phyloP scores from a whole-genome alignment of 2,113 vertebrate genomes.

The Desmodus rotundus region DNA sequence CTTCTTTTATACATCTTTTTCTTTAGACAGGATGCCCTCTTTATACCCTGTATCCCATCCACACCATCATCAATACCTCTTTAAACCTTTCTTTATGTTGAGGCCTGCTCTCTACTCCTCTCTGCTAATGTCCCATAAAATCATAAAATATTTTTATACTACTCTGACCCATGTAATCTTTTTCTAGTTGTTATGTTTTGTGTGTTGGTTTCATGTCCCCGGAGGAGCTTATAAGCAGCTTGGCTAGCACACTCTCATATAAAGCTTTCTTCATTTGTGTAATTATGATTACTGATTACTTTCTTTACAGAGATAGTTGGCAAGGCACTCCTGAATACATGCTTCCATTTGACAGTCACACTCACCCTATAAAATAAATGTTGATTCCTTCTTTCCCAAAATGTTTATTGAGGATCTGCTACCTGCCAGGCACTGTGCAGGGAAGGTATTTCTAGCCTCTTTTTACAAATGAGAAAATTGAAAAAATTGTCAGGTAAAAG shows the following conservation, averaged over 20 bases:
- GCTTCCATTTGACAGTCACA: not conserved
- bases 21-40: not conserved
- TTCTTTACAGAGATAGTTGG: not conserved
- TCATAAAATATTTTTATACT: not conserved
- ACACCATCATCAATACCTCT: not conserved
- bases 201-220: not conserved
- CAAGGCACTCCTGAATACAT: not conserved
- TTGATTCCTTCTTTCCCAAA: not conserved
- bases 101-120: not conserved
- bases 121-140: not conserved
- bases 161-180: not conserved
- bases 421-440: not conserved
- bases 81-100: not conserved
- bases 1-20: not conserved
- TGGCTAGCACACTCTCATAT: not conserved
- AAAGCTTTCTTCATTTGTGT: not conserved
- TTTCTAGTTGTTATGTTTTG: not conserved
- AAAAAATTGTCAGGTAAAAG: not conserved
- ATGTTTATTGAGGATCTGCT: not conserved
- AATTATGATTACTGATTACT: not conserved
- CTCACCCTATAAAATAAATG: not conserved
- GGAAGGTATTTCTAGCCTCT: not conserved
- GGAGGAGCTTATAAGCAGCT: not conserved
- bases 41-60: not conserved
- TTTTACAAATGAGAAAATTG: not conserved